phyloP scores from a whole-genome alignment of 30 jellyfish, hydroid and myxozoan genomes.

The Nemopilema nomurai region DNA sequence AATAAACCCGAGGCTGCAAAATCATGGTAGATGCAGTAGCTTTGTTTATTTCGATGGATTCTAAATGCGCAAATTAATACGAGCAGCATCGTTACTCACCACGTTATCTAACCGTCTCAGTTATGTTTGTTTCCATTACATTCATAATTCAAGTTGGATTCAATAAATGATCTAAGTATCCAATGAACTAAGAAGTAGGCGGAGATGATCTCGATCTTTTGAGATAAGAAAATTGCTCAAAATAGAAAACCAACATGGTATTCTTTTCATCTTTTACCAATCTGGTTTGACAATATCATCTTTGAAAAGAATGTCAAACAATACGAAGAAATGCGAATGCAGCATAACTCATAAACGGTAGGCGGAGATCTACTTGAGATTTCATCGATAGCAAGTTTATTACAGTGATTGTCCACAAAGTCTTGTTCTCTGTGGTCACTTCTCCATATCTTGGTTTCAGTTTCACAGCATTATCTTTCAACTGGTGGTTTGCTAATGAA shows the following conservation, averaged over 20 bases:
- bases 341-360: neutral
- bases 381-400: neutral
- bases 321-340: neutral
- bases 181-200: neutral
- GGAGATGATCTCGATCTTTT: conserved; percentile 13
- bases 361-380: neutral
- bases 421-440: neutral
- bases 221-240: neutral
- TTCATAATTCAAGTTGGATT: neutral
- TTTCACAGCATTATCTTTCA: neutral
- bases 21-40: too few species aligned
- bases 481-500: neutral
- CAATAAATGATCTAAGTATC: neutral
- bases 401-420: neutral
- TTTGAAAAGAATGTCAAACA: neutral
- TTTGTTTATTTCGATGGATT: too few species aligned
- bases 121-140: too few species aligned
- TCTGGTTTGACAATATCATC: neutral
- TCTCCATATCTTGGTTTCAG: neutral
- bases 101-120: too few species aligned
- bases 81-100: too few species aligned
- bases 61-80: too few species aligned
- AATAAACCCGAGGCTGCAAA: neutral
- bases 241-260: neutral
- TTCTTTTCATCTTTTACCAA: neutral